These are phyloP conservation scores for Chrysolina americana DNA, from an alignment of 2,888 invertebrate genomes.

Conservation along the genomic window DNA sequence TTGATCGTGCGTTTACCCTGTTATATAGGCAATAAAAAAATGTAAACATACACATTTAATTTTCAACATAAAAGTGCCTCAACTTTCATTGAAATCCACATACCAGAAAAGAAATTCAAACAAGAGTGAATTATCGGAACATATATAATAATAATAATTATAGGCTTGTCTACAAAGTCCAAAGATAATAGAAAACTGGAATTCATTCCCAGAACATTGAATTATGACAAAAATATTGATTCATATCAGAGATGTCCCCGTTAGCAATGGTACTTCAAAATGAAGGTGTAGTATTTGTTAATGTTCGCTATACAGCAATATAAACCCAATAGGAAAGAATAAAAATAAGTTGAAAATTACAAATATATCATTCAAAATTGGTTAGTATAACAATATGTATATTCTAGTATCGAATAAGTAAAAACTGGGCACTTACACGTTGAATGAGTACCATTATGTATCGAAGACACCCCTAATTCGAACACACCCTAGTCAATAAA, in stretches of 20 bases:
- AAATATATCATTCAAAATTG: too few species aligned
- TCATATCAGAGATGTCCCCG: neutral
- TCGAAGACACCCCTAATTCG: neutral
- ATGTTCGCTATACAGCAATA: too few species aligned
- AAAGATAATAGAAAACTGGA: constrained; percentile 7
- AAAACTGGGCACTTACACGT: too few species aligned
- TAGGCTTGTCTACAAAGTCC: neutral
- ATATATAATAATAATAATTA: constrained; percentile 1
- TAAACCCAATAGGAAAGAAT: too few species aligned
- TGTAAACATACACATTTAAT: neutral
- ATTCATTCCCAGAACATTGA: neutral
- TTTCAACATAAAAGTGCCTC: neutral
- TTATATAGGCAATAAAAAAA: too few species aligned
- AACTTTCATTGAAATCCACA: neutral
- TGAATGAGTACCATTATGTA: too few species aligned
- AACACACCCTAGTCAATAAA: neutral
- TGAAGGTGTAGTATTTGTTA: too few species aligned
- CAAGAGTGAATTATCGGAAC: constrained; percentile 2
- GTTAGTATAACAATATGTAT: too few species aligned
- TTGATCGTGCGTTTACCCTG: too few species aligned
- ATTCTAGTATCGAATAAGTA: too few species aligned
- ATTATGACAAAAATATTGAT: neutral
- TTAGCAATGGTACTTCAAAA: neutral
- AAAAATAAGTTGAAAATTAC: too few species aligned
- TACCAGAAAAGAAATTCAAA: neutral